Evolutionary conservation across 2,113 vertebrate genomes (phyloP), one percentile per base, ranked within the genome.

Genomic region (Pelmatolapia mariae): DNA sequence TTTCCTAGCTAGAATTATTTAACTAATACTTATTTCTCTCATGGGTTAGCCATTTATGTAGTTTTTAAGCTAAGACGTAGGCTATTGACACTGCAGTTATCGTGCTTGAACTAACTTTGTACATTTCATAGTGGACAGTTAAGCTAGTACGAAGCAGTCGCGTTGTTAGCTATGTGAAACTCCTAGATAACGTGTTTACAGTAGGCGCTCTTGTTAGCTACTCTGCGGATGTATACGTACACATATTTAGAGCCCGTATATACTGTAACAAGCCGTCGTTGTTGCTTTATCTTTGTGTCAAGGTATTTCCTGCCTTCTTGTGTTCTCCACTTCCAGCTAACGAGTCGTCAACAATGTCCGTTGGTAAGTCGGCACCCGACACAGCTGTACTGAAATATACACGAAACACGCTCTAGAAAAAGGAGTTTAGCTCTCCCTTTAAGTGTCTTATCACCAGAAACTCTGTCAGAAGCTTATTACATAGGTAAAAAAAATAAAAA

Each of bases 331-430:
- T 12, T 11, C 24, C 11, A 7, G 54, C 79, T 31, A 24, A 50
- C 63, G 36, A 52, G 2, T 83, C n/a, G 11, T 80, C 81, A 66
- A 33, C 47, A 1, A 93, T 94, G 93, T 90, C 93, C 11, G 59
- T 31, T 10, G 92, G 91, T 92, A 83, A 89, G 90, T 94, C 18
- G 10, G 7, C 24, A 76, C 24, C 61, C 33, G 61, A 73, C 73
- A 13, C 8, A 12, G 2, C 16, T 50, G 10, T 31, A 31, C 45
- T 78, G 16, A 78, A 5, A 52, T 13, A 52, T 52, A 50, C 26
- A 78, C 16, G 43, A 50, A 29, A 76, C 8, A 16, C 38, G 26
- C 43, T 45, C 9, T 18, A 11, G 40, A 16, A 50, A 50, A 29
- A 78, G 10, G 22, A 31, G 71, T n/a, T 40, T 68, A 38, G 11